Base-by-base conservation (phyloP, 2,113 vertebrate genomes). In the Coturnix japonica region DNA sequence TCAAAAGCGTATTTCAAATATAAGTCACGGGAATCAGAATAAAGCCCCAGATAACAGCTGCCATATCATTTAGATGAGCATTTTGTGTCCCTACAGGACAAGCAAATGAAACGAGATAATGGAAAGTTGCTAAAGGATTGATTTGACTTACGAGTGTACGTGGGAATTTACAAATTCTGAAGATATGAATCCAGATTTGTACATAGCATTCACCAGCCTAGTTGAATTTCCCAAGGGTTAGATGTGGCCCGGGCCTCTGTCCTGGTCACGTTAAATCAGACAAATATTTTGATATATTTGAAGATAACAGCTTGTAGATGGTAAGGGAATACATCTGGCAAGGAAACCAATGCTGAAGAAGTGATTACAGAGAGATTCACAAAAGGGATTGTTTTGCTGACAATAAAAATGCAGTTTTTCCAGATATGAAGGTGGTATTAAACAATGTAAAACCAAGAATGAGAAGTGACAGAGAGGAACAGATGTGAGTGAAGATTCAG, bases 1-100 rank as follows among this genome's bases (percentile, higher is more conserved):
- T 93, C 69, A 85, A 87, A 93, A 92, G 43, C n/a, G 4, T 78
- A 87, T 94, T 94, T 86, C 67, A 77, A 46, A 61, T 75, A 47
- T 88, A 63, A 93, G 56, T 15, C 49, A 4, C 90, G 31, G 66
- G 80, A 95, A 87, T 95, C 84, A 30, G 43, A 93, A 93, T 35
- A 81, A 91, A 96, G 66, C 33, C 44, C 71, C 86, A 59, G 43
- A 82, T 84, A 73, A 54, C 63, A 76, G 75, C 56, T 0, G 7
- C 46, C 23, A 4, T 60, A 72, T 79, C 83, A 59, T 59, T 87
- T 71, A 89, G 64, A 79, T 35, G 53, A 82, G 53, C 63, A 7
- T 2, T 91, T 93, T 70, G 44, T 91, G 67, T 89, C 35, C 83
- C 41, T 49, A 1, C 67, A 28, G 11, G 51, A 72, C 19, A 85